Conservation (phyloP, 1,140 invertebrate species). For the Lethrus apterus region DNA sequence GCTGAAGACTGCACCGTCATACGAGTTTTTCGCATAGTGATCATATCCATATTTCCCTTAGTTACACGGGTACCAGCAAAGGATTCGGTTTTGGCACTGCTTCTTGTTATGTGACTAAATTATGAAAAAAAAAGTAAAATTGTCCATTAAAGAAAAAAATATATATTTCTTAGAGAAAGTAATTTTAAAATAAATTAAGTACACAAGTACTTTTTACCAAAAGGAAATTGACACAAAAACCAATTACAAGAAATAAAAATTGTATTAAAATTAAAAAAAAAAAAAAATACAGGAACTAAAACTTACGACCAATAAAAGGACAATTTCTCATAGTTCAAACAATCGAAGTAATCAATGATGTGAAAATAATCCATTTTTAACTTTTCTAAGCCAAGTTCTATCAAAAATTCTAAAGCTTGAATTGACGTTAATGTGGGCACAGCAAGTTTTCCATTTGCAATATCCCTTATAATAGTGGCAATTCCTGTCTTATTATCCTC, state of each 20-base stretch:
- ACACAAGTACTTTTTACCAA: background rate
- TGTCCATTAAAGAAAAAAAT: no score
- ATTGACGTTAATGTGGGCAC: background rate
- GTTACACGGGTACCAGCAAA: background rate
- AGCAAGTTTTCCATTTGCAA: constrained; percentile 4
- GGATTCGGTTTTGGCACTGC: background rate
- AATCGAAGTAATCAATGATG: constrained; percentile 6
- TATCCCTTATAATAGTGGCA: constrained; percentile 2
- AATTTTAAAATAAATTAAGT: background rate
- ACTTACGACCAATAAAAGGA: constrained; percentile 5
- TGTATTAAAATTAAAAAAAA: background rate
- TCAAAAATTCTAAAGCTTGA: constrained; percentile 4
- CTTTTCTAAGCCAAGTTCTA: constrained; percentile 9
- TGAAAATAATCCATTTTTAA: constrained; percentile 10
- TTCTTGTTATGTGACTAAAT: no score
- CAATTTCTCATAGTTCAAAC: constrained; percentile 4
- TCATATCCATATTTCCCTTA: background rate
- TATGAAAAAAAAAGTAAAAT: no score
- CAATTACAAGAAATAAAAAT: background rate
- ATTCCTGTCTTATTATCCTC: constrained; percentile 1
- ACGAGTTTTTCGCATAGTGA: background rate
- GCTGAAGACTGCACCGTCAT: background rate
- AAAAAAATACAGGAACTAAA: background rate
- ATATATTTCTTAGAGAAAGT: background rate
- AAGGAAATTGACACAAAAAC: background rate